Base-by-base conservation (phyloP, 2,113 vertebrate genomes). In the Apteryx owenii region DNA sequence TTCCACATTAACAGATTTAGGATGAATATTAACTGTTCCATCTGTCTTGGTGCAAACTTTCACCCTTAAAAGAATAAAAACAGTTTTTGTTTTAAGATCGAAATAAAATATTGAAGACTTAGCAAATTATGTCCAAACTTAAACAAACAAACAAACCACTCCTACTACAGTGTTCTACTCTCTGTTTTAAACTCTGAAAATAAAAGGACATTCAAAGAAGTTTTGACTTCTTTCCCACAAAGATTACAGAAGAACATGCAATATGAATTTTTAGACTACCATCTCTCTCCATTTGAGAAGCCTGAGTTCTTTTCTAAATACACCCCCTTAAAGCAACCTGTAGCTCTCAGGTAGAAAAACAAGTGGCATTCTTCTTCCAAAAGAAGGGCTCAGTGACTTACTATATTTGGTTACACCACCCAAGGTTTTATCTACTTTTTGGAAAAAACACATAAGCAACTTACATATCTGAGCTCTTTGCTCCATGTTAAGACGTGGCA, bases 1-100 rank as follows among this genome's bases (percentile, higher is more conserved):
- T 71, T 99, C 99, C 19, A 98, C 99, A 2, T 99, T 99, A 68
- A 99, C 99, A 1, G 99, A 99, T 78, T 99, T 99, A 2, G 99
- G 99, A 92, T 99, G 99, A 97, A 99, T 99, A 62, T 98, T 98
- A 78, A 99, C 99, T 71, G 99, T 98, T 28, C 99, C 99, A 62
- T 99, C 99, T 4, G 98, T 96, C 97, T 99, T 99, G 28, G 99
- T 99, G 97, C 98, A 99, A 84, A 99, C 99, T 91, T 99, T 99
- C 5, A 98, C 98, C 97, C 99, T 99, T 97, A 38, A 95, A 77
- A 86, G 61, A 94, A 82, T 76, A 53, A 50, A 20, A 25, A 26
- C 18, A 46, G 2, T 23, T 50, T 79, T 79, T 88, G 71, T 50
- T 79, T 79, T 88, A 76, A 64, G 38, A 46, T 16, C 36, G 36